Evolutionary conservation across 1,140 invertebrate genomes (phyloP).

Genomic region (Calephelis virginiensis): DNA sequence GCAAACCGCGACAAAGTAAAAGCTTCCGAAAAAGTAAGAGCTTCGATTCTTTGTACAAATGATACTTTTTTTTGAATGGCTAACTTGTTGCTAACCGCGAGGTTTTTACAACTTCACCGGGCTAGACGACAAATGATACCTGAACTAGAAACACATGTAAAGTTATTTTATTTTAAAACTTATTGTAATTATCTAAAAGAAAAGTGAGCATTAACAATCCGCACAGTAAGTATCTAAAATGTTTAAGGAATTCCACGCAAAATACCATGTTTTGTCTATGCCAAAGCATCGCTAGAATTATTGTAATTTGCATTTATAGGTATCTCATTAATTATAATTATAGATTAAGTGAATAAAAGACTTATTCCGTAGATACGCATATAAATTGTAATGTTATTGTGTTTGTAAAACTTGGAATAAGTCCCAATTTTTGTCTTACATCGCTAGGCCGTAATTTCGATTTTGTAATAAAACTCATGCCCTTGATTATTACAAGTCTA

Average conservation of each 20-base stretch:
- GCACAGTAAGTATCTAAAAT: constrained; percentile 15
- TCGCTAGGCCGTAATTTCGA: constrained; percentile 19
- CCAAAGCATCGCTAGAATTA: constrained; percentile 79
- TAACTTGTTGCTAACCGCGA: too few relatives aligned
- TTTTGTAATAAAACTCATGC: constrained; percentile 11
- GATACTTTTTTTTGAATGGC: too few relatives aligned
- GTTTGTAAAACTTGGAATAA: constrained; percentile 66
- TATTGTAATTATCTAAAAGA: constrained; percentile 8
- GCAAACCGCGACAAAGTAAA: too few relatives aligned
- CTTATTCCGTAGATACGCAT: constrained; percentile 60
- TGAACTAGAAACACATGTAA: neutral
- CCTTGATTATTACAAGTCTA: neutral
- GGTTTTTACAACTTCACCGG: too few relatives aligned
- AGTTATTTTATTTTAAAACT: constrained; percentile 3
- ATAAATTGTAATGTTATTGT: constrained; percentile 54
- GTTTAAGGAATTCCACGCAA: constrained; percentile 34
- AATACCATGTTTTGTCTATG: constrained; percentile 77
- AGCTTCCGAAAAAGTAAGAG: too few relatives aligned
- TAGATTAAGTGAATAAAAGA: constrained; percentile 74
- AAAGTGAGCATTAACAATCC: neutral
- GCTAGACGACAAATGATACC: neutral
- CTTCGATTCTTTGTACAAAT: too few relatives aligned
- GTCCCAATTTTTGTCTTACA: constrained; percentile 48
- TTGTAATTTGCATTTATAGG: constrained; percentile 78
- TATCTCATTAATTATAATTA: constrained; percentile 74